These are phyloP conservation scores for Ptilorrhoa leucosticta DNA, from an alignment of 2,113 vertebrate genomes.

Conservation along the genomic window DNA sequence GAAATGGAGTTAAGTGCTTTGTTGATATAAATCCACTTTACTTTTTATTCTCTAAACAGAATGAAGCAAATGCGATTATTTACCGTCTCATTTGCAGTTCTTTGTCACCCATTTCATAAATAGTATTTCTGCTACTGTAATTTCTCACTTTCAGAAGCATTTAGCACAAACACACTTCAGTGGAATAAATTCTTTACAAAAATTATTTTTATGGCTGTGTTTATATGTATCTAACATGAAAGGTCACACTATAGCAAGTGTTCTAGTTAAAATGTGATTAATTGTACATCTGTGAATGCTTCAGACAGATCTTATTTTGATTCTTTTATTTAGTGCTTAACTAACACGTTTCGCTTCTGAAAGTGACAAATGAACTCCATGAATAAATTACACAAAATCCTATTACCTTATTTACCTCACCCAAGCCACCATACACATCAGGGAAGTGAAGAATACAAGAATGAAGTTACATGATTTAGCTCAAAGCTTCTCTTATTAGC, in stretches of 20 bases:
- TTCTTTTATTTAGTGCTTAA: background rate
- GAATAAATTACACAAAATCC: background rate
- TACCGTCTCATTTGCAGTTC: background rate
- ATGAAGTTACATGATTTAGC: background rate
- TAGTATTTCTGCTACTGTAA: background rate
- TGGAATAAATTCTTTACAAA: background rate
- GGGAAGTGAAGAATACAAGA: background rate
- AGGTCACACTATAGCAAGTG: background rate
- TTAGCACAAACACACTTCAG: background rate
- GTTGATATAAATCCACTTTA: background rate
- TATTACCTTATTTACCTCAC: background rate
- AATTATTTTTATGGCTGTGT: background rate
- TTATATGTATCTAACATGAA: background rate
- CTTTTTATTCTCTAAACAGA: background rate
- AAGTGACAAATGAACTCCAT: background rate
- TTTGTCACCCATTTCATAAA: background rate
- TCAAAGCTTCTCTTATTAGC: background rate
- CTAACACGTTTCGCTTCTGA: background rate
- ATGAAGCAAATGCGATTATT: background rate
- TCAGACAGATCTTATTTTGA: background rate
- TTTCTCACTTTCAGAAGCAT: conserved; percentile 14
- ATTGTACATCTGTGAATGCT: background rate
- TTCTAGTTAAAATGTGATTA: background rate
- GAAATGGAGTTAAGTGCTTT: background rate
- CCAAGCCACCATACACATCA: background rate